These are phyloP conservation scores for Neoitamus cyanurus DNA, from an alignment of 2,888 invertebrate genomes.

Conservation along the genomic window DNA sequence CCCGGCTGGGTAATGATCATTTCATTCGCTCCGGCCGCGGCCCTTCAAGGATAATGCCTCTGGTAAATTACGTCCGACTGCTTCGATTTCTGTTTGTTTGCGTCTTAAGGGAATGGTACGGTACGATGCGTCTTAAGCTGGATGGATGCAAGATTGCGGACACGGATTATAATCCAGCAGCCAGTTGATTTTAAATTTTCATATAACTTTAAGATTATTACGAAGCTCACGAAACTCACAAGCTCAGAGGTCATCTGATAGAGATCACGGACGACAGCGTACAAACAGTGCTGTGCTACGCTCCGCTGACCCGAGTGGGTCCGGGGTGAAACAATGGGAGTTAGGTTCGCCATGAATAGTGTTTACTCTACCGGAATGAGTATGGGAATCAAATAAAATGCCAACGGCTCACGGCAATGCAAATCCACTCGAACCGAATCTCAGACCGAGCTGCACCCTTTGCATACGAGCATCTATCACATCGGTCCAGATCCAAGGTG, in stretches of 20 bases:
- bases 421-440: neutral
- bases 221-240: too few species aligned
- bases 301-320: neutral
- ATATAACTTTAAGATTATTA: slow-evolving; percentile 11
- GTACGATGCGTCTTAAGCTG: too few species aligned
- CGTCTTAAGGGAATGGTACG: neutral
- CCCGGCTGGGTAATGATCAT: neutral
- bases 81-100: neutral
- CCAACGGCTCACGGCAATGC: neutral
- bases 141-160: neutral
- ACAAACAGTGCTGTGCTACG: neutral
- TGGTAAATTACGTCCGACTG: neutral
- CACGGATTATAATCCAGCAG: neutral
- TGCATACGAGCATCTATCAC: neutral
- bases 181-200: neutral
- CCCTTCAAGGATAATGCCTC: neutral
- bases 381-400: slow-evolving; percentile 16
- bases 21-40: neutral
- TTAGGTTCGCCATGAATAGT: neutral
- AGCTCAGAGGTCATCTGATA: neutral
- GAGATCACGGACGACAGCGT: neutral
- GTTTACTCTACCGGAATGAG: slow-evolving; percentile 17
- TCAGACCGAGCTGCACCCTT: neutral
- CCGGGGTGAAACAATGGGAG: neutral
- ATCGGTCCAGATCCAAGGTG: too few species aligned